These are phyloP conservation scores for Drosophila kanekoi DNA, from an alignment of 2,888 invertebrate genomes.

Conservation along the genomic window DNA sequence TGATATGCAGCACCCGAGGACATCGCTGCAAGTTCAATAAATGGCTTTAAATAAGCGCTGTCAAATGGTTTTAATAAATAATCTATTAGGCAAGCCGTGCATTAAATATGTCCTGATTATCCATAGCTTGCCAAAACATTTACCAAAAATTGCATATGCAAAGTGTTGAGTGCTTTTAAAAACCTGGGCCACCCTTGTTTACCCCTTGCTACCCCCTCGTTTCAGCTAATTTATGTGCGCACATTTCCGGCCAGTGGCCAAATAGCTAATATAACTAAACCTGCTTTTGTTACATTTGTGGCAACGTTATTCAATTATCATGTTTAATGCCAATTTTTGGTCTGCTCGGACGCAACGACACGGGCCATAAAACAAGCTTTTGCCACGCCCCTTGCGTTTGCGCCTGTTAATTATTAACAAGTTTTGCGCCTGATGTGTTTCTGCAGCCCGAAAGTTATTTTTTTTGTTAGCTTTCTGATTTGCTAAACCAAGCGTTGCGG, in stretches of 20 bases:
- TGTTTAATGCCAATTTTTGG: slow-evolving; percentile 22
- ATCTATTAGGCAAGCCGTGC: slow-evolving; percentile 23
- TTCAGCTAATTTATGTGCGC: slow-evolving; percentile 51
- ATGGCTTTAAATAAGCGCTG: slow-evolving; percentile 31
- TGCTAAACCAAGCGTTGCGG: slow-evolving; percentile 43
- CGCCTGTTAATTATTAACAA: slow-evolving; percentile 64
- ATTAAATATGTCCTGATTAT: slow-evolving; percentile 10
- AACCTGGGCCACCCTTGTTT: neutral
- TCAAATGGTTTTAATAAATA: slow-evolving; percentile 47
- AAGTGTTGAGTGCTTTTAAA: slow-evolving; percentile 1
- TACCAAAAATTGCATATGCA: neutral
- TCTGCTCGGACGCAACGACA: slow-evolving; percentile 1
- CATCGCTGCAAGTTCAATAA: slow-evolving; percentile 27
- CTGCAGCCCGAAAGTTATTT: slow-evolving; percentile 1
- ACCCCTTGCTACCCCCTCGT: neutral
- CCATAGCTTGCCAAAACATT: slow-evolving; percentile 8
- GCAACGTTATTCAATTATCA: slow-evolving; percentile 41
- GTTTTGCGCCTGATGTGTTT: slow-evolving; percentile 15
- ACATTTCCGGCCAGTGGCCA: slow-evolving; percentile 42
- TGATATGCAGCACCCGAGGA: neutral
- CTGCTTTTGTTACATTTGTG: slow-evolving; percentile 11
- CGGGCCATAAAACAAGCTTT: slow-evolving; percentile 14
- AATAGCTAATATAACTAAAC: slow-evolving; percentile 13
- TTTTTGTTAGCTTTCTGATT: slow-evolving; percentile 27
- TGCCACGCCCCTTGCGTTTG: slow-evolving; percentile 13